Evolutionary conservation across 2,113 vertebrate species (phyloP), one percentile per base, ranked within the genome.

Genomic region (Entelurus aequoreus): DNA sequence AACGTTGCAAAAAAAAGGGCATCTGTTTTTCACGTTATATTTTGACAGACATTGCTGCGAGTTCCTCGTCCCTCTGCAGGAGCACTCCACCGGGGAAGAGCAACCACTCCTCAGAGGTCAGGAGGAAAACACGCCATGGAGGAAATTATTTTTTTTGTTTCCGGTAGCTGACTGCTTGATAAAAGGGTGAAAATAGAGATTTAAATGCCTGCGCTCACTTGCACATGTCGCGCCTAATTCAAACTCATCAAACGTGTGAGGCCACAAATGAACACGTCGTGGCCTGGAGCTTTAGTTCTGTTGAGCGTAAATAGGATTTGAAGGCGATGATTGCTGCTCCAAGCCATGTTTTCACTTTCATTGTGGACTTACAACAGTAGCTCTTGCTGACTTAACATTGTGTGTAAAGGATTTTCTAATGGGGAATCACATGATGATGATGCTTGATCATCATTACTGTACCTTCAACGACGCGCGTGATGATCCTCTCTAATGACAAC

Each of bases 381-480:
- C 7, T n/a, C 5, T 56, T 4, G 15, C 15, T 10, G 16, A 16
- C 2, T 15, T 40, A 10, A 56, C 9, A 8, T 40, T 38, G 11
- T 55, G 35, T 14, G 10, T 54, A 10, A 37, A 55, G 54, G 38
- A 40, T 10, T 55, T 48, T 2, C 8, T 64, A 51, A 67, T 61
- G 56, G 61, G 46, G 56, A 82, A 79, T 74, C 55, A 55, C 62
- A 71, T 59, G 8, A 57, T 60, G 16, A 54, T 73, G 62, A 77
- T 63, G 49, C 48, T 67, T 10, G 48, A 38, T 69, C 49, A 60
- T 63, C 19, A 75, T 79, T 76, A 81, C 74, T 78, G 54, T 82
- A 84, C 78, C 72, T 79, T 69, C 42, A 46, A 82, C 1, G 46
- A 84, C 74, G 60, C 63, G 81, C 60, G 80, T 87, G 71, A 84